These are phyloP conservation scores for Antrozous pallidus DNA, from an alignment of 2,797 vertebrate species.

Conservation along the genomic window DNA sequence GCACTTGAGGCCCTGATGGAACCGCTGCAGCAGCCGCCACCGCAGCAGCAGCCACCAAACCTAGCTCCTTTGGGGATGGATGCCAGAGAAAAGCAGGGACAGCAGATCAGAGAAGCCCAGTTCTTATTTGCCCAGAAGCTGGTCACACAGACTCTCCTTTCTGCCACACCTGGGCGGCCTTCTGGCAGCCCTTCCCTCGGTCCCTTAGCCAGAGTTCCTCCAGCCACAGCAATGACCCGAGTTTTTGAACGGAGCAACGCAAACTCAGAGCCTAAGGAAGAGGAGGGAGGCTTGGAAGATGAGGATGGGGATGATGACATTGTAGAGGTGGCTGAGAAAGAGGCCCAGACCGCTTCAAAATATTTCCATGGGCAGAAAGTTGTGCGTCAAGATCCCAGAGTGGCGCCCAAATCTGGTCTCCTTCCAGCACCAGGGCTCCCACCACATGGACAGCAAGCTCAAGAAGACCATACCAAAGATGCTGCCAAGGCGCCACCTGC, in stretches of 20 bases:
- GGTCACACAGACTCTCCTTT: constrained; percentile 88
- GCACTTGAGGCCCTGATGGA: constrained; percentile 91
- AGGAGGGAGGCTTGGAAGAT: constrained; percentile 83
- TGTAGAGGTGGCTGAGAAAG: constrained; percentile 80
- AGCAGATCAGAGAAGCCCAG: constrained; percentile 89
- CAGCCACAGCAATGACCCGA: constrained; percentile 67
- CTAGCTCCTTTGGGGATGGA: constrained; percentile 88
- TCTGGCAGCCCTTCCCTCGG: constrained; percentile 77
- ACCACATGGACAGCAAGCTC: constrained; percentile 79
- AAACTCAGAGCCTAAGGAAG: constrained; percentile 81
- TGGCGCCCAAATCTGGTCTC: constrained; percentile 64
- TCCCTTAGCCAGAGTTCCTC: constrained; percentile 80
- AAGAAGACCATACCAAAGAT: constrained; percentile 88
- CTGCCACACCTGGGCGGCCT: constrained; percentile 84
- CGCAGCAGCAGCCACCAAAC: constrained; percentile 79
- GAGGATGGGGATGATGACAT: constrained; percentile 80
- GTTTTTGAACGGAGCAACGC: constrained; percentile 75
- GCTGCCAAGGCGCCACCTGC: constrained; percentile 78
- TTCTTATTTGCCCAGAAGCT: constrained; percentile 90
- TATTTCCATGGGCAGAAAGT: constrained; percentile 82
- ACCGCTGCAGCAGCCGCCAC: constrained; percentile 92
- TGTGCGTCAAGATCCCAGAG: constrained; percentile 76
- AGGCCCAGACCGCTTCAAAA: constrained; percentile 75
- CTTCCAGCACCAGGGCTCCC: constrained; percentile 52
- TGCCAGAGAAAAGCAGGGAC: constrained; percentile 87